A percentile compares a stretch with the other conserved stretches of the same genome.
These are phyloP conservation scores for Phataginus tricuspis DNA, from an alignment of 2,797 vertebrate species.

Conservation along the genomic window DNA sequence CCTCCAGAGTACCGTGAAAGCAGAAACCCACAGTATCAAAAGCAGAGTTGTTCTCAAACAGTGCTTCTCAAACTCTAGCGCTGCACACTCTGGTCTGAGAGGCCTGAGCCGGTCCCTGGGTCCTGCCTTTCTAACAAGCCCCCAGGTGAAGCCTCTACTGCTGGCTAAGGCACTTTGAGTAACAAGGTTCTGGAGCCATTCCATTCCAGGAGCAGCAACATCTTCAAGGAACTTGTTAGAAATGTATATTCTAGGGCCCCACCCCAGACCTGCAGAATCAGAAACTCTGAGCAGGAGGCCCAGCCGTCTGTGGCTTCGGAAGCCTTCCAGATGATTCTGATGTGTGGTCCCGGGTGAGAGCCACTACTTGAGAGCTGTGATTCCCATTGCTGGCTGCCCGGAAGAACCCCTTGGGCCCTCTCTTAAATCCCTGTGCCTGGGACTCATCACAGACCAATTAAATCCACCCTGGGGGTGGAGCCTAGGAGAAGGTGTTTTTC, in stretches of 20 bases:
- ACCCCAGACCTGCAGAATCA: neutral
- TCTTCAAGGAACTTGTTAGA: neutral
- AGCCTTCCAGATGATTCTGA: neutral
- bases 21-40: neutral
- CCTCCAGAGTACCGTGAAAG: neutral
- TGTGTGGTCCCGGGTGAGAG: neutral
- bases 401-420: neutral
- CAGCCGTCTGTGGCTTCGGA: neutral
- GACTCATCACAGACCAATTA: neutral
- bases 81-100: neutral
- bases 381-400: fast-evolving
- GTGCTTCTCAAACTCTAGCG: fast-evolving
- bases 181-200: neutral
- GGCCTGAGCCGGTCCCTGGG: neutral
- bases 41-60: neutral
- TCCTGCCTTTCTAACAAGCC: neutral
- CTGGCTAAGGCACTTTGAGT: neutral
- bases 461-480: neutral
- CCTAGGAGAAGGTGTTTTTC: neutral
- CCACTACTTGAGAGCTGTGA: neutral
- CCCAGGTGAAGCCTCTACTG: neutral
- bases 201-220: neutral
- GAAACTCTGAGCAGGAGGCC: neutral
- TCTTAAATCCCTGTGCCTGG: neutral
- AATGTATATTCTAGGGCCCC: neutral